Evolutionary conservation across 1,140 invertebrate species (phyloP).

Genomic region (Drosophila persimilis): DNA sequence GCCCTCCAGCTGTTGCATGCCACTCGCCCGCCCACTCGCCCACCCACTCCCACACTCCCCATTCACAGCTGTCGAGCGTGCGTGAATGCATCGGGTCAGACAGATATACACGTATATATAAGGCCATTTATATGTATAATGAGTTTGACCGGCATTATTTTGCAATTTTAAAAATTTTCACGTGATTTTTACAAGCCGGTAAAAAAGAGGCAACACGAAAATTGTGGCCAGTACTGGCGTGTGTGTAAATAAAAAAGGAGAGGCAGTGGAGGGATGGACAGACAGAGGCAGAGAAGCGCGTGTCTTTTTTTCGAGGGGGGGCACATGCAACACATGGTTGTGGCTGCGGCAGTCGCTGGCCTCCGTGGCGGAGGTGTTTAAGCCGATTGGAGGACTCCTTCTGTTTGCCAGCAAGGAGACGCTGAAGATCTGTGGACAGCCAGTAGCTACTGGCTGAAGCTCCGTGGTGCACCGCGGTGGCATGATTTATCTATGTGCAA

Average conservation of each 20-base stretch:
- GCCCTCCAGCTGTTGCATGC: conserved; percentile 51
- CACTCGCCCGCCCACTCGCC: background rate
- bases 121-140: conserved; percentile 44
- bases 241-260: conserved; percentile 26
- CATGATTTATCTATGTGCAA: no score
- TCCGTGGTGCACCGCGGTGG: no score
- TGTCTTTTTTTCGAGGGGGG: conserved; percentile 1
- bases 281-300: conserved; percentile 6
- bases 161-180: conserved; percentile 68
- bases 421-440: no score
- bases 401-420: no score
- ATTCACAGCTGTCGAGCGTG: background rate
- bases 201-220: conserved; percentile 44
- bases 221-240: background rate
- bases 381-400: conserved; percentile 45
- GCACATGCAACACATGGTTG: conserved; percentile 75
- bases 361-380: conserved; percentile 40
- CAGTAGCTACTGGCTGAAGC: no score
- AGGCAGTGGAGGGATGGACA: conserved; percentile 3
- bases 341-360: background rate
- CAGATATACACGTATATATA: conserved; percentile 19
- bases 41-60: no score
- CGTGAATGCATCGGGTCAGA: conserved; percentile 11
- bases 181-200: conserved; percentile 68
- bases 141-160: conserved; percentile 75